Evolutionary conservation across 2,888 invertebrate species (phyloP).

Genomic region (Bembecia ichneumoniformis): DNA sequence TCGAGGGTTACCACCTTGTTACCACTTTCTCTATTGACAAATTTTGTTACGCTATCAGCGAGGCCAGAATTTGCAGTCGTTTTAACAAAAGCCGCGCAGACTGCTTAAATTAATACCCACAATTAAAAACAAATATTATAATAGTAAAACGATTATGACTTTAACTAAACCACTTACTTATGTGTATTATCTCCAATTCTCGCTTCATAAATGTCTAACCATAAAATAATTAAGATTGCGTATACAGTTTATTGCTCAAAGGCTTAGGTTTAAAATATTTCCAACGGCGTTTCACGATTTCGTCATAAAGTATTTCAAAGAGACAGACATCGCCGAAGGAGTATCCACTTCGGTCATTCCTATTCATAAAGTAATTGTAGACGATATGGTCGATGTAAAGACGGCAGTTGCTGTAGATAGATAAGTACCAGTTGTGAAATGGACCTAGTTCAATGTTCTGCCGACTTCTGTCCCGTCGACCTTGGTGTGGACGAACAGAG

Average conservation of each 20-base stretch:
- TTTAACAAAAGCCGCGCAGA: background rate
- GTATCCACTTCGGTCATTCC: background rate
- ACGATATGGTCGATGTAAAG: background rate
- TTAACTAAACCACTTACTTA: no score
- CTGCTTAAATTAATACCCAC: no score
- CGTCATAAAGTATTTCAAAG: no score
- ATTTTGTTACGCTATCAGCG: conserved; percentile 2
- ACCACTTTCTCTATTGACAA: conserved; percentile 6
- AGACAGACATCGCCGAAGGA: no score
- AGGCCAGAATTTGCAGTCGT: conserved; percentile 5
- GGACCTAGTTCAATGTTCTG: conserved; percentile 10
- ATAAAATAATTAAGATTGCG: no score
- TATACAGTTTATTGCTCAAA: no score
- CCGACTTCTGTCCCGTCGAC: background rate
- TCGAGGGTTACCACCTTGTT: background rate
- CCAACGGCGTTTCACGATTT: no score
- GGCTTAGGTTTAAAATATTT: background rate
- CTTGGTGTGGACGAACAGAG: conserved; percentile 1
- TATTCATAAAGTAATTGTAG: background rate
- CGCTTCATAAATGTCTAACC: no score
- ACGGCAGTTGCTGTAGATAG: background rate
- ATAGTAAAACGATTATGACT: no score
- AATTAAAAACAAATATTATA: no score
- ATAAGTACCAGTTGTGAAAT: conserved; percentile 5
- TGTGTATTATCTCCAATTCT: no score